Conservation (phyloP, 2,113 vertebrate genomes). For the Lamprologus sp. region DNA sequence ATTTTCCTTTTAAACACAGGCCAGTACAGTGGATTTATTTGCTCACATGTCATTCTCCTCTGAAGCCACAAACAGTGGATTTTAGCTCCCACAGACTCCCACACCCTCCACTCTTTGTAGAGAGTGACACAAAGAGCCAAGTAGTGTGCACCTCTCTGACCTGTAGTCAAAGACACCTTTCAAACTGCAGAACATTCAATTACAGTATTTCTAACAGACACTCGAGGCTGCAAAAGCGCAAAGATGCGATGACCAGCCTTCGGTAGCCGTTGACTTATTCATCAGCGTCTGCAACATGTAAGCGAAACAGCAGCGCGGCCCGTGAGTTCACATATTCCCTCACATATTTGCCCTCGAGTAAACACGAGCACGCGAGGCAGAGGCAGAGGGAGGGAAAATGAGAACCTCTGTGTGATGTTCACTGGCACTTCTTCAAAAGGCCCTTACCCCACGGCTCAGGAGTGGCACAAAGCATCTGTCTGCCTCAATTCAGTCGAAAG, state of each 20-base stretch:
- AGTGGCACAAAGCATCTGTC: slow-evolving; percentile 62
- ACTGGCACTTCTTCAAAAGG: slow-evolving; percentile 55
- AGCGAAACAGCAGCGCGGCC: background rate
- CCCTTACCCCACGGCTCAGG: slow-evolving; percentile 20
- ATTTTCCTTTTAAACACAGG: background rate
- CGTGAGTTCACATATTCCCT: background rate
- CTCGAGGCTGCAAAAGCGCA: background rate
- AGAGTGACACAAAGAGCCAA: background rate
- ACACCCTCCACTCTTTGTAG: background rate
- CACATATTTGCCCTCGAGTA: slow-evolving; percentile 21
- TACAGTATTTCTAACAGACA: background rate
- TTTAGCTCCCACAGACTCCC: background rate
- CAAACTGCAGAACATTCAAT: background rate
- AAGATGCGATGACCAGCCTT: background rate
- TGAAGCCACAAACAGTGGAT: background rate
- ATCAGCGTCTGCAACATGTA: background rate
- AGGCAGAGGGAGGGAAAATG: background rate
- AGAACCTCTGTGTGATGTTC: slow-evolving; percentile 27
- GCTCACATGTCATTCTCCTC: background rate
- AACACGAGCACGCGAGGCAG: background rate
- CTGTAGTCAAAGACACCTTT: background rate
- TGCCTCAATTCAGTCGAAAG: slow-evolving; percentile 11
- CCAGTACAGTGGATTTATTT: background rate
- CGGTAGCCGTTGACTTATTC: background rate
- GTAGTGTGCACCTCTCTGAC: background rate